These are phyloP conservation scores for Lissonota sp. DNA, from an alignment of 2,888 invertebrate genomes.

Conservation along the genomic window DNA sequence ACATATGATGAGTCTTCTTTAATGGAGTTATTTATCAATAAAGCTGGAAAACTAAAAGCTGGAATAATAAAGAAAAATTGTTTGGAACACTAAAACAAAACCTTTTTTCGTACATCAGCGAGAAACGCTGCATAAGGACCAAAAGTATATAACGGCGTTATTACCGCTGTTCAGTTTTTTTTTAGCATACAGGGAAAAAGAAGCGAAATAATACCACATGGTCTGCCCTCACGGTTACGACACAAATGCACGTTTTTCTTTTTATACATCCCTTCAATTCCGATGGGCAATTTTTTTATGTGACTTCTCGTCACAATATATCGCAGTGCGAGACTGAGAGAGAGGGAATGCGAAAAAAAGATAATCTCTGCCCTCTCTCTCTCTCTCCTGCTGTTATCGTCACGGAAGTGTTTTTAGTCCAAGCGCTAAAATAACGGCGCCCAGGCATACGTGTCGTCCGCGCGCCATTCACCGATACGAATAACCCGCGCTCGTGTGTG, in stretches of 20 bases:
- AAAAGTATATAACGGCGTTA: no score
- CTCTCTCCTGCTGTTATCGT: not conserved
- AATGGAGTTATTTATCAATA: slow-evolving; percentile 21
- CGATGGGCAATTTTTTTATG: not conserved
- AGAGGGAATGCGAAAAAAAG: not conserved
- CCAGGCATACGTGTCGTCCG: slow-evolving; percentile 1
- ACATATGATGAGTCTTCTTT: slow-evolving; percentile 73
- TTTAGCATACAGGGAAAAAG: no score
- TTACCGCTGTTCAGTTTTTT: no score
- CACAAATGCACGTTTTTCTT: not conserved
- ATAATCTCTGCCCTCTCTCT: no score
- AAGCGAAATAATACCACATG: no score
- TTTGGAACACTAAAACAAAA: slow-evolving; percentile 14
- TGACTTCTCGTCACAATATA: not conserved
- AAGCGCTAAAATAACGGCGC: not conserved
- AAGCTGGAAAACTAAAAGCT: slow-evolving; percentile 28
- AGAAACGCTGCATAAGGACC: no score
- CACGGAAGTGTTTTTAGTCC: not conserved
- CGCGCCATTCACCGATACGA: not conserved
- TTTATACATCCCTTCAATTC: slow-evolving; percentile 3
- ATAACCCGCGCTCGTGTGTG: not conserved
- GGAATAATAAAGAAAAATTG: slow-evolving; percentile 34
- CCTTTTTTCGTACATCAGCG: no score
- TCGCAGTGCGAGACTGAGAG: not conserved
- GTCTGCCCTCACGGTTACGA: no score